Base-by-base conservation (phyloP, 2,797 vertebrate species). In the Sciurus vulgaris region DNA sequence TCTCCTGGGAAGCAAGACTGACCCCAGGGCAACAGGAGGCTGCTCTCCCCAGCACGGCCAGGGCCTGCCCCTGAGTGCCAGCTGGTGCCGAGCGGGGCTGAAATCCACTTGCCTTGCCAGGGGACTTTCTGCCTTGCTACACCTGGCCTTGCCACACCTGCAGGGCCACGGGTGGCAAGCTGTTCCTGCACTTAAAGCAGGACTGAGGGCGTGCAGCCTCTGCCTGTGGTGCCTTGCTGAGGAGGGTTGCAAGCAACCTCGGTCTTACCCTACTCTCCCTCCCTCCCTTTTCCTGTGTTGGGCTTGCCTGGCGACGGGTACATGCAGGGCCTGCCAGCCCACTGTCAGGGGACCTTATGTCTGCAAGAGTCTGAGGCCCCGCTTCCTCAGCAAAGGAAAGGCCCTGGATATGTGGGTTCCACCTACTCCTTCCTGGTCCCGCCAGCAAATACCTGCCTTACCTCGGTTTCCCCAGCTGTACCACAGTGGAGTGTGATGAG, bases 31-130 rank as follows among this genome's bases (percentile, higher is more conserved):
- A 38, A 38, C 38, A 3, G 38, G 38, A 96, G 72, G 92, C 54
- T 47, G 89, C 70, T 12, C 90, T 98, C 95, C 98, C 97, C 97
- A 96, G 96, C 93, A 59, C 97, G 98, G 98, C 98, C 97, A 97
- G 97, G 97, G 98, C 97, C 98, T 98, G 98, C 98, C 97, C 97
- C 97, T 6, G n/a, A 22, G 26, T 4, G 1, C 22, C 5, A n/a
- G 28, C 69, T 22, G 11, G 17, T 8, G 7, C 44, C 3, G 3
- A 74, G 77, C 89, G 91, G 97, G 97, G 51, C 33, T 38, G 81
- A 67, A 38, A 72, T 38, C 79, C 56, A 35, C 65, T 67, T 3
- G 2, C 38, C 49, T 15, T 41, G 54, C 33, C 59, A 14, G 28
- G 41, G n/a, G 11, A 38, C 33, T n/a, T 81, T 13, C 79, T 65